Conservation (phyloP, 2,888 invertebrate species). For the Taenaris catops region DNA sequence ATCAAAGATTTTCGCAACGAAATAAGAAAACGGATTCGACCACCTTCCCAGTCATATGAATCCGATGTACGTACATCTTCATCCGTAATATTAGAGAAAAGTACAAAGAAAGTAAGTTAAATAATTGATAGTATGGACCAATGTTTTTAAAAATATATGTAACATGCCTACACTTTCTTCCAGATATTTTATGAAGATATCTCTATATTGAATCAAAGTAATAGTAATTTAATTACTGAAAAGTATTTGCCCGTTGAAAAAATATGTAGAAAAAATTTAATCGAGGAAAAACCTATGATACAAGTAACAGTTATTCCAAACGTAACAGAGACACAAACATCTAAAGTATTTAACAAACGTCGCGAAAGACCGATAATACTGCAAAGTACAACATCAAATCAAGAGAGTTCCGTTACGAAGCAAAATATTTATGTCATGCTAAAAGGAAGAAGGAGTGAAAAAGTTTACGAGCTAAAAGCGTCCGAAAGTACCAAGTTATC, state of each 20-base stretch:
- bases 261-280: conserved; percentile 9
- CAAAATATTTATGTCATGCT: conserved; percentile 43
- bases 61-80: conserved; percentile 5
- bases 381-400: conserved; percentile 39
- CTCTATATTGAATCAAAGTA: conserved; percentile 32
- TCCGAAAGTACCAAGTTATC: conserved; percentile 43
- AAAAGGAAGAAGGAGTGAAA: conserved; percentile 38
- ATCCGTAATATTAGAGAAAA: conserved; percentile 10
- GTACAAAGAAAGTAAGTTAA: conserved; percentile 2
- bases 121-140: too few relatives aligned
- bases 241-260: conserved; percentile 5
- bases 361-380: conserved; percentile 30
- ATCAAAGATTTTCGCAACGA: conserved; percentile 23
- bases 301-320: conserved; percentile 52
- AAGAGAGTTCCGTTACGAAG: conserved; percentile 39
- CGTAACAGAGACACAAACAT: conserved; percentile 29
- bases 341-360: conserved; percentile 33
- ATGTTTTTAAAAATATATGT: too few relatives aligned
- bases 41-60: not conserved
- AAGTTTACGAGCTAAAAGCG: conserved; percentile 47
- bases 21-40: conserved; percentile 2
- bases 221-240: conserved; percentile 20
- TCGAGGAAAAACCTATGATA: conserved; percentile 37
- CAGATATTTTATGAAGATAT: conserved; percentile 36
- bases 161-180: too few relatives aligned